A percentile compares a stretch with the other conserved stretches of the same genome.
phyloP scores from a whole-genome alignment of 53 echinoderm and acorn worm species.

The Glandiceps talaboti region DNA sequence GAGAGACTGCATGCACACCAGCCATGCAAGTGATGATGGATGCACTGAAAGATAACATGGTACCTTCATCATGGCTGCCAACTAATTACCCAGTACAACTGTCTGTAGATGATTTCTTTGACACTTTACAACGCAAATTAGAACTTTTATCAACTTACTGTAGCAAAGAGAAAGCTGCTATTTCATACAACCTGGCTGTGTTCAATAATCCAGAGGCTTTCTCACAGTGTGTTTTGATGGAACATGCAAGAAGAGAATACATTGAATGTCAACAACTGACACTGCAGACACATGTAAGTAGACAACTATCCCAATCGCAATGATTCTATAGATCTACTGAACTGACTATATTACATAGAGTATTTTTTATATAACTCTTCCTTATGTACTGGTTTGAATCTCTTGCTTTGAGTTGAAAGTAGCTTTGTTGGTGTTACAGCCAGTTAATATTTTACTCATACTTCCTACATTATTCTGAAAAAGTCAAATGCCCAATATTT shows the following conservation, averaged over 20 bases:
- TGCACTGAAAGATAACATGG: slow-evolving; percentile 17
- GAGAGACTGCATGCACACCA: slow-evolving; percentile 38
- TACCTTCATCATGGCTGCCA: slow-evolving; percentile 35
- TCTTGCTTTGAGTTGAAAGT: no score
- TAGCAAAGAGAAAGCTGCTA: slow-evolving; percentile 11
- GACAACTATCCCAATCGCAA: no score
- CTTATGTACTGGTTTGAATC: no score
- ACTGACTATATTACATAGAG: no score
- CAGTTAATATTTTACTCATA: no score
- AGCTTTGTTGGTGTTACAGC: no score
- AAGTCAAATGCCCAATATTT: no score
- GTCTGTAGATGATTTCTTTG: slow-evolving; percentile 24
- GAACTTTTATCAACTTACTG: slow-evolving; percentile 24
- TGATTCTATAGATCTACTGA: no score
- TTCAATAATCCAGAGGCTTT: slow-evolving; percentile 59
- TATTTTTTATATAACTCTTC: no score
- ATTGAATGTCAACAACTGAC: slow-evolving; percentile 49
- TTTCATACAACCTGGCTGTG: slow-evolving; percentile 36
- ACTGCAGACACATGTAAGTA: slow-evolving; percentile 60
- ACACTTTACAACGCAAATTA: slow-evolving; percentile 20
- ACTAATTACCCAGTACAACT: slow-evolving; percentile 7
- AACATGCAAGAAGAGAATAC: slow-evolving; percentile 78
- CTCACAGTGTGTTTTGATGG: slow-evolving; percentile 44
- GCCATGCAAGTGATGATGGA: slow-evolving; percentile 21
- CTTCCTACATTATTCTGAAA: no score